Evolutionary conservation across 1,140 invertebrate genomes (phyloP).

Genomic region (Drosophila trapezifrons): DNA sequence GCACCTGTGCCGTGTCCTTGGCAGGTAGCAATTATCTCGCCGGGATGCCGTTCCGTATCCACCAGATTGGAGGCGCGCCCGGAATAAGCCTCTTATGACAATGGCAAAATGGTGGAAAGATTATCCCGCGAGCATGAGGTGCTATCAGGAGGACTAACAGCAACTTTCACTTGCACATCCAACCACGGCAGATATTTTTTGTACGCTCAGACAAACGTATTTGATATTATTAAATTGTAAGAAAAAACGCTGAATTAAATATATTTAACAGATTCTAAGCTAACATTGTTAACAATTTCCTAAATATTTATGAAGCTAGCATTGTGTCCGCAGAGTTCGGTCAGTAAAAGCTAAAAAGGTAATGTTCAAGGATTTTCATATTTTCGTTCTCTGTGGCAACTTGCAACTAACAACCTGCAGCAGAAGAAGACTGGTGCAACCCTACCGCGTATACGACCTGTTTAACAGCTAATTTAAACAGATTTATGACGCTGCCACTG

Average conservation of each 20-base stretch:
- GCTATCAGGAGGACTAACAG: neutral
- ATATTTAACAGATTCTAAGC: too few species aligned
- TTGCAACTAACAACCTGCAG: conserved; percentile 9
- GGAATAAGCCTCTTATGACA: conserved; percentile 14
- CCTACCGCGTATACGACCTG: conserved; percentile 54
- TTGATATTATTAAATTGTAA: too few species aligned
- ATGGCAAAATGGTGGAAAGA: neutral
- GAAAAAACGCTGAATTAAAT: too few species aligned
- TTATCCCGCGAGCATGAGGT: conserved; percentile 6
- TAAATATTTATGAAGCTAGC: too few species aligned
- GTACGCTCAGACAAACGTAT: too few species aligned
- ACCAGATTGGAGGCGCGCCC: neutral
- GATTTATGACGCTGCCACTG: conserved; percentile 60
- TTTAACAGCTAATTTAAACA: conserved; percentile 70
- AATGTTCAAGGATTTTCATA: too few species aligned
- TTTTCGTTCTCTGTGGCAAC: neutral
- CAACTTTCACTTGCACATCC: neutral
- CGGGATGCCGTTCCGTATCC: neutral
- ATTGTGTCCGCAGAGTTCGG: neutral
- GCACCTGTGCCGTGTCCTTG: conserved; percentile 15
- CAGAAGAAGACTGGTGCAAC: conserved; percentile 29
- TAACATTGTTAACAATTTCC: too few species aligned
- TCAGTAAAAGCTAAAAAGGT: too few species aligned
- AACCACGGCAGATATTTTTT: too few species aligned
- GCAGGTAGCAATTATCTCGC: conserved; percentile 21